Evolutionary conservation across 2,888 invertebrate genomes (phyloP), one percentile per base, ranked within the genome.

Genomic region (Hemistola chrysoprasaria): DNA sequence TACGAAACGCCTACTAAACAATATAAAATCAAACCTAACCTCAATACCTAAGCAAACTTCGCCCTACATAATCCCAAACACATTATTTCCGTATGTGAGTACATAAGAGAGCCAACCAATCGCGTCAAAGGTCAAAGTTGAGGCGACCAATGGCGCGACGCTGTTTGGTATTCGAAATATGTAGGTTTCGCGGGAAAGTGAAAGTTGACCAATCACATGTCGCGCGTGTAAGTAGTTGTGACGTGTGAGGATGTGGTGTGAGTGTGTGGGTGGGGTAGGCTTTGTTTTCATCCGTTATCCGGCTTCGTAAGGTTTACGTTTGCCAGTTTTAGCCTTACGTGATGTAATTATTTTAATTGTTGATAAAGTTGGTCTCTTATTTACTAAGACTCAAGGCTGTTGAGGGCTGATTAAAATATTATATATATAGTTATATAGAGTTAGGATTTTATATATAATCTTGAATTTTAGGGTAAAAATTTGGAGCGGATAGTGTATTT

Each of bases 141-240:
- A 65, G 67, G 52, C 76, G 71, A 55, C 83, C 81, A 84, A 84
- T 80, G 53, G 60, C 54, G 40, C 29, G 54, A 53, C 61, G 53
- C 59, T 65, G 56, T 50, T 49, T 57, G 81, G 79, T 68, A 85
- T 84, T 75, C 75, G 53, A 78, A 84, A 82, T 83, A 82, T 81
- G 86, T 85, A 84, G 83, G 87, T 78, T 79, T 70, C 59, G 66
- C 74, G 59, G 59, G 80, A 83, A 76, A 86, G 84, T 76, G 84
- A 86, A 84, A 86, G 81, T 71, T 58, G 67, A 57, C 86, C 83
- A 87, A 87, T 86, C 59, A 75, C 61, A 56, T 42, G 59, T 61
- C 62, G 56, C 49, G 53, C 50, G 53, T 55, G 80, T 77, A 65
- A 67, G 71, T 45, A 30, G 38, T 34, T n/a, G 78, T 71, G 65